Evolutionary conservation across 2,797 vertebrate genomes (phyloP).

Genomic region (Halcyon leucocephala): DNA sequence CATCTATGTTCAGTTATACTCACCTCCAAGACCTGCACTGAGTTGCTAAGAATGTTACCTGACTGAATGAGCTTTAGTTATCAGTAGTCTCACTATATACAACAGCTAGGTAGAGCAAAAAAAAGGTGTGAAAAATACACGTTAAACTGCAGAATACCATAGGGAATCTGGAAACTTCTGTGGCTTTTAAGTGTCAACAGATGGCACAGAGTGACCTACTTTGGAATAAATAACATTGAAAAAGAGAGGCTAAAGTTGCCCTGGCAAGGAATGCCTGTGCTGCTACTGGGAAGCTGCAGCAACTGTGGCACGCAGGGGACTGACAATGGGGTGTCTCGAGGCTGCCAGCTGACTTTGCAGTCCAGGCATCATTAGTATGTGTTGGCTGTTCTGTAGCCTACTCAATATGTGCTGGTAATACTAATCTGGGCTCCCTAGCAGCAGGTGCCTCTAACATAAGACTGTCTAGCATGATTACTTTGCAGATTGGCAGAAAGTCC

Average conservation of each 20-base stretch:
- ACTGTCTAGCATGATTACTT: neutral
- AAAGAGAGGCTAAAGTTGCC: neutral
- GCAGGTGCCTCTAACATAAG: constrained; percentile 29
- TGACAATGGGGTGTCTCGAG: neutral
- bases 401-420: constrained; percentile 46
- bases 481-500: constrained; percentile 39
- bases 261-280: neutral
- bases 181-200: neutral
- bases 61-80: neutral
- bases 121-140: neutral
- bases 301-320: neutral
- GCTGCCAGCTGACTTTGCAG: constrained; percentile 6
- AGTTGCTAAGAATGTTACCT: neutral
- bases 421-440: constrained; percentile 44
- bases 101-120: neutral
- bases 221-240: neutral
- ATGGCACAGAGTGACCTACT: constrained; percentile 25
- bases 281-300: neutral
- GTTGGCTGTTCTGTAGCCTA: constrained; percentile 35
- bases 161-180: neutral
- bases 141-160: neutral
- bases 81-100: neutral
- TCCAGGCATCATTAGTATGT: constrained; percentile 43
- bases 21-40: neutral
- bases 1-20: neutral